Percentiles rank a stretch among this genome's conserved stretches.
Evolutionary conservation across 2,888 invertebrate species (phyloP).

Genomic region (Lamellibrachia satsuma): DNA sequence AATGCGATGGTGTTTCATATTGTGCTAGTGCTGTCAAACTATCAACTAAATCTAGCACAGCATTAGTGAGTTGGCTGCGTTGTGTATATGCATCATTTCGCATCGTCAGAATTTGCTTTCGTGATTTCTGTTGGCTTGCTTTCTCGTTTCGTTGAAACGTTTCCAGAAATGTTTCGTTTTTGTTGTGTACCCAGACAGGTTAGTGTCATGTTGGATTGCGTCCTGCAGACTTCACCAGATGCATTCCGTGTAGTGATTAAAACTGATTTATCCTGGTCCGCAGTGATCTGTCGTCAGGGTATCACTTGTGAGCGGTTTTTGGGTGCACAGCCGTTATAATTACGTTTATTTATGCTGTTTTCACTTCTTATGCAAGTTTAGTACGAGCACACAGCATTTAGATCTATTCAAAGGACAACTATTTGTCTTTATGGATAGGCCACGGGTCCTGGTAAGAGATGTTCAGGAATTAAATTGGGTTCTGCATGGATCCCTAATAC

Average conservation of each 20-base stretch:
- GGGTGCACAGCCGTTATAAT: background rate
- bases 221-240: background rate
- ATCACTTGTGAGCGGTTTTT: background rate
- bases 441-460: background rate
- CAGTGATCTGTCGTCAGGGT: background rate
- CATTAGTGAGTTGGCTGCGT: background rate
- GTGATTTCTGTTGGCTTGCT: constrained; percentile 17
- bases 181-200: background rate
- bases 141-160: background rate
- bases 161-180: background rate
- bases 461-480: no score
- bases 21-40: background rate
- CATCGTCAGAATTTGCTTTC: background rate
- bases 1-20: background rate
- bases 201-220: background rate
- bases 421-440: background rate
- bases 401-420: background rate
- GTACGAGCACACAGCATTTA: background rate
- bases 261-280: background rate
- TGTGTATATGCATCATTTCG: background rate
- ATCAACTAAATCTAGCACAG: background rate
- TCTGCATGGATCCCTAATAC: no score
- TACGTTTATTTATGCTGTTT: background rate
- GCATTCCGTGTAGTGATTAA: background rate
- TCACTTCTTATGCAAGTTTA: background rate